phyloP scores from a whole-genome alignment of 2,888 invertebrate genomes.

The Dasypogon diadema region DNA sequence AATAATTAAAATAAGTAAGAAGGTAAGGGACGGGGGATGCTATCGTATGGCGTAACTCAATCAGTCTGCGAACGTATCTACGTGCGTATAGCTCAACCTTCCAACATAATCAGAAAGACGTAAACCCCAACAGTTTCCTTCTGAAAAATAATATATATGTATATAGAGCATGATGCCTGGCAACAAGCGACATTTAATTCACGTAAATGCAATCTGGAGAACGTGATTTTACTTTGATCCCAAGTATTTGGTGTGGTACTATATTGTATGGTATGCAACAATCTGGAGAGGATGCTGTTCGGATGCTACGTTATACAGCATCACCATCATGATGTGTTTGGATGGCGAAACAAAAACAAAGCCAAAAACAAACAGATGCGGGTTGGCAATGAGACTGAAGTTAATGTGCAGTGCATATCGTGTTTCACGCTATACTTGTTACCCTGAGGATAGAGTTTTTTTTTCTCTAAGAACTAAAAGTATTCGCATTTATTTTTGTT shows the following conservation, averaged over 20 bases:
- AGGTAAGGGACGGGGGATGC: neutral
- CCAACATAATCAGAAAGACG: neutral
- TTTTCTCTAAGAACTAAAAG: neutral
- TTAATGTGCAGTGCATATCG: constrained; percentile 4
- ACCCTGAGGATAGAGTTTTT: neutral
- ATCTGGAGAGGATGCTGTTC: neutral
- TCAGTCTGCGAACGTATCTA: no score
- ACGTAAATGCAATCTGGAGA: constrained; percentile 52
- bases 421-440: neutral
- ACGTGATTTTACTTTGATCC: constrained; percentile 54
- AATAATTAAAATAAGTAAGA: constrained; percentile 1
- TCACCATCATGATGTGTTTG: neutral
- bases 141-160: constrained; percentile 8
- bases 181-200: constrained; percentile 54
- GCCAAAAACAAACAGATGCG: neutral
- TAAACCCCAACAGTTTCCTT: neutral
- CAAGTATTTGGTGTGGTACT: constrained; percentile 36
- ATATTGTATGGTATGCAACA: constrained; percentile 43
- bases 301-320: neutral
- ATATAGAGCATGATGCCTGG: constrained; percentile 23
- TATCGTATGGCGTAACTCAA: no score
- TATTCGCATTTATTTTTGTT: no score
- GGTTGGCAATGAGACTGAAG: constrained; percentile 9
- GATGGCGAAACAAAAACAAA: neutral
- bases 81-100: neutral